Evolutionary conservation across 2,797 vertebrate species (phyloP).

Genomic region (Menidia menidia): DNA sequence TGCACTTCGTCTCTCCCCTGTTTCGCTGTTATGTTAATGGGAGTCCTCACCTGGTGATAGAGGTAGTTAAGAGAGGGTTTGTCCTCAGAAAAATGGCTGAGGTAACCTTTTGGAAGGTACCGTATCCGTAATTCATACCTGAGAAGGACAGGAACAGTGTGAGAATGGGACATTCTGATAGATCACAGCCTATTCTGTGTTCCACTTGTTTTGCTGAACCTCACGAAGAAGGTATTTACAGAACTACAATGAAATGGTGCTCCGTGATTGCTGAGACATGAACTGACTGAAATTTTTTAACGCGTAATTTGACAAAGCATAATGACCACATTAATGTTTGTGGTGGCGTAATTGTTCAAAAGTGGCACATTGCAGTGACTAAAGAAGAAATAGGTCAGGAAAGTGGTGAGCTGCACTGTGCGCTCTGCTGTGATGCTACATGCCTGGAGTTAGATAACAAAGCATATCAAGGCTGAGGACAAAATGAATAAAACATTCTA

Average conservation of each 20-base stretch:
- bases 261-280: conserved; percentile 28
- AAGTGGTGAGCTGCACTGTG: conserved; percentile 37
- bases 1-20: neutral
- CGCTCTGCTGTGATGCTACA: conserved; percentile 42
- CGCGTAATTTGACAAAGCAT: conserved; percentile 29
- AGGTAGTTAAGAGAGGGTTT: conserved; percentile 98
- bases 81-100: conserved; percentile 97
- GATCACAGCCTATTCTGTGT: conserved; percentile 6
- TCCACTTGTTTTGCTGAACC: conserved; percentile 12
- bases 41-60: conserved; percentile 93
- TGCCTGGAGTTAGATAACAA: conserved; percentile 63
- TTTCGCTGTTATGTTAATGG: neutral
- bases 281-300: conserved; percentile 29
- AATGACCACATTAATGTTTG: conserved; percentile 49
- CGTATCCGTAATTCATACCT: conserved; percentile 98
- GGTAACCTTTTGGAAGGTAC: conserved; percentile 97
- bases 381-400: conserved; percentile 64
- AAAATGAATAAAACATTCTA: conserved; percentile 73
- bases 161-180: neutral
- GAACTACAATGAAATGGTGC: conserved; percentile 6
- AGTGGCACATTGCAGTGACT: conserved; percentile 55
- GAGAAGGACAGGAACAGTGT: conserved; percentile 54
- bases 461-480: conserved; percentile 55
- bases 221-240: conserved; percentile 6
- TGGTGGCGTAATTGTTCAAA: conserved; percentile 45